Base-by-base conservation (phyloP, 2,888 invertebrate genomes). In the Cantharis lateralis region DNA sequence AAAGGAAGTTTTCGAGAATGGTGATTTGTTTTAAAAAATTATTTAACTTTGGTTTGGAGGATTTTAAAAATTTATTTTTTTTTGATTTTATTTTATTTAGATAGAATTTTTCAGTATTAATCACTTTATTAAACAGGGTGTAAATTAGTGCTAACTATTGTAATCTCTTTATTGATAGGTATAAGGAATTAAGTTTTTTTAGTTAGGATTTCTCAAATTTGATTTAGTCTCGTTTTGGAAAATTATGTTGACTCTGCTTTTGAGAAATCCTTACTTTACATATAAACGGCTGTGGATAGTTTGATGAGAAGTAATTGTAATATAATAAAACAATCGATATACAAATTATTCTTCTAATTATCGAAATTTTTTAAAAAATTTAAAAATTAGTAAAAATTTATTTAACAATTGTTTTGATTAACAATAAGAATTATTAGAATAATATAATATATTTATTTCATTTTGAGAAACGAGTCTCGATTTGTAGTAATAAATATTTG, bases 221-320 rank as follows among this genome's bases (percentile, higher is more conserved):
- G 32, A 69, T 18, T 20, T 69, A 72, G 16, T 61, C 10, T 48
- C 61, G 1, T n/a, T 70, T 18, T 26, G 24, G 24, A 24, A 24
- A 20, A 16, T 10, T 61, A 26, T 20, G 26, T 61, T 11, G 26
- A 71, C 13, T 70, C 61, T 15, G 3, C 15, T 61, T 61, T 15
- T 11, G 18, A 48, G 62, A 32, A 62, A 18, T 62, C 62, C 15
- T 62, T 63, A 72, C 32, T 70, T 72, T 72, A 79, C 78, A 80
- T 76, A 80, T 79, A 79, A 80, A 82, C 81, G 82, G 82, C 82
- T 82, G 82, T 82, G 82, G 81, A 81, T 80, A 80, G 77, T 79
- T 79, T 74, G 75, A 80, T 74, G 76, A 78, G 79, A 75, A 77
- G 71, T 75, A 74, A 71, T 77, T 70, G 70, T 61, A 74, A 64